Percentiles rank a stretch among this genome's conserved stretches.
Conservation (phyloP, 1,140 invertebrate species). For the Drosophila repletoides region DNA sequence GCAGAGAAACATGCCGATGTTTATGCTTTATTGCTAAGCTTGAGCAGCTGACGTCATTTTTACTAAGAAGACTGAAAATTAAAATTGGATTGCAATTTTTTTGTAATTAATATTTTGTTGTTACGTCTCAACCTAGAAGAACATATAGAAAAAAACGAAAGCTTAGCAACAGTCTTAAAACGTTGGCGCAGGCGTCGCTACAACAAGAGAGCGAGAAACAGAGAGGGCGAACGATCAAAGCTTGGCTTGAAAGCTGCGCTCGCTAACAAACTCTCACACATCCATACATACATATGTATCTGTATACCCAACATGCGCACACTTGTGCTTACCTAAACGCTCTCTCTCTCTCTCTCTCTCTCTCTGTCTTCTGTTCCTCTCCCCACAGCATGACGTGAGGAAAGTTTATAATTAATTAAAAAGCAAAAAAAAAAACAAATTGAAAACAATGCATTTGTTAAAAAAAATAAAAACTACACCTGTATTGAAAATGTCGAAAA, state of each 20-base stretch:
- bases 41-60: conserved; percentile 9
- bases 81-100: neutral
- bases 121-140: too few relatives aligned
- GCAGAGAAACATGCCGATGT: neutral
- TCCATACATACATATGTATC: neutral
- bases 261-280: neutral
- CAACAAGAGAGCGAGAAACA: neutral
- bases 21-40: neutral
- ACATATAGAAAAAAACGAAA: conserved; percentile 17
- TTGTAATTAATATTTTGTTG: too few relatives aligned
- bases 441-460: conserved; percentile 65
- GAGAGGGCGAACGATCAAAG: neutral
- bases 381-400: conserved; percentile 34
- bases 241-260: conserved; percentile 19
- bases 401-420: conserved; percentile 29
- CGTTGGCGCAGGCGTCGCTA: conserved; percentile 15
- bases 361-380: conserved; percentile 1
- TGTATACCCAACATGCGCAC: neutral
- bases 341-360: neutral
- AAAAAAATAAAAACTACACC: conserved; percentile 69
- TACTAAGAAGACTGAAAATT: neutral
- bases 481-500: conserved; percentile 59
- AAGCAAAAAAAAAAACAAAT: conserved; percentile 6
- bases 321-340: conserved; percentile 11
- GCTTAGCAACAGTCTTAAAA: conserved; percentile 15